A percentile compares a stretch with the other conserved stretches of the same genome.
Conservation (phyloP, 2,888 invertebrate species). For the Rhogogaster chlorosoma region DNA sequence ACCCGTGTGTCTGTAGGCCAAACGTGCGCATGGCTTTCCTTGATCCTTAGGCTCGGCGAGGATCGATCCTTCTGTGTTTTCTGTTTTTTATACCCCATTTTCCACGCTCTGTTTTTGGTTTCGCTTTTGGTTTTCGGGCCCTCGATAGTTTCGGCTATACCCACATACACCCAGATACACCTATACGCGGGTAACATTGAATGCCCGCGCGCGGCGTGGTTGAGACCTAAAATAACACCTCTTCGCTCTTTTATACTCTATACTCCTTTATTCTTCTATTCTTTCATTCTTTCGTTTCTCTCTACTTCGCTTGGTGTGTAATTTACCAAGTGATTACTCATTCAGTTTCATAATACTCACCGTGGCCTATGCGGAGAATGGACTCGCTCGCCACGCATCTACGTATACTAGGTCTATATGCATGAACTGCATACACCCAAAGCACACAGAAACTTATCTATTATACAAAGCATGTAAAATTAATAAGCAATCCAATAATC, state of each 20-base stretch:
- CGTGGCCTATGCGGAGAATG: not conserved
- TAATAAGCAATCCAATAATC: not conserved
- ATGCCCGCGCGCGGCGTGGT: not conserved
- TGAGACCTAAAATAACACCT: conserved; percentile 49
- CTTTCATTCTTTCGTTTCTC: conserved; percentile 25
- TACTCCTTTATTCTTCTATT: conserved; percentile 32
- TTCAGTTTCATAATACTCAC: conserved; percentile 44
- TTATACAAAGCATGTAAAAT: not conserved
- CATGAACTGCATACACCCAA: not conserved
- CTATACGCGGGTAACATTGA: not conserved
- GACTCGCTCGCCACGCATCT: conserved; percentile 2
- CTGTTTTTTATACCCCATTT: not conserved
- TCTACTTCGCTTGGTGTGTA: conserved; percentile 32
- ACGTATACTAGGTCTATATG: not conserved
- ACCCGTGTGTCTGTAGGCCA: not conserved
- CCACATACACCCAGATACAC: not conserved
- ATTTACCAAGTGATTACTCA: conserved; percentile 51
- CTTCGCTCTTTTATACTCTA: conserved; percentile 35
- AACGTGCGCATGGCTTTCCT: not conserved
- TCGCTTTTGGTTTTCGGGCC: conserved; percentile 5
- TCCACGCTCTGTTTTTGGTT: conserved; percentile 22
- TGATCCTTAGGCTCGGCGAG: not conserved
- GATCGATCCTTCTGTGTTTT: conserved; percentile 9
- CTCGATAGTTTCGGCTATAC: conserved; percentile 1
- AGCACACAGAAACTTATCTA: not conserved